These are phyloP conservation scores for Andrena flavipes DNA, from an alignment of 2,888 invertebrate genomes.

Conservation along the genomic window DNA sequence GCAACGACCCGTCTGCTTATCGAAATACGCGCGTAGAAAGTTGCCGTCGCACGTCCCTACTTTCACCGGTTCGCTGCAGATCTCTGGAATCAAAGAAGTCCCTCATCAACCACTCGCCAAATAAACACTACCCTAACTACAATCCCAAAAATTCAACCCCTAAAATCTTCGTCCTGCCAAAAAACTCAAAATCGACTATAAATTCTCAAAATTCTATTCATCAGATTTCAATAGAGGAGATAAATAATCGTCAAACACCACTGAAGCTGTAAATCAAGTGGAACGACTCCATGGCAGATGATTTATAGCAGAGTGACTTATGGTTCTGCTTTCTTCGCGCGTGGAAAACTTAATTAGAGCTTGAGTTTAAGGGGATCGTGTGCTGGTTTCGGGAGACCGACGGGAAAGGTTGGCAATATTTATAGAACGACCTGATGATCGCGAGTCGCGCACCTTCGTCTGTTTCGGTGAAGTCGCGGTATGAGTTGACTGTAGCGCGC, in stretches of 20 bases:
- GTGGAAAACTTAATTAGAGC: too few relatives aligned
- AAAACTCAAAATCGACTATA: not conserved
- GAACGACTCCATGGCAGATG: too few relatives aligned
- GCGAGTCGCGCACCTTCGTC: not conserved
- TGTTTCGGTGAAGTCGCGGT: not conserved
- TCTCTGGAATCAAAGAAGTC: constrained; percentile 68
- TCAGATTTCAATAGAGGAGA: too few relatives aligned
- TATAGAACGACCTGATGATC: not conserved
- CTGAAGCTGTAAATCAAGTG: too few relatives aligned
- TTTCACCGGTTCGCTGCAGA: constrained; percentile 79
- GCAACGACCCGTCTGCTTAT: constrained; percentile 89
- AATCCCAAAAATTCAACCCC: too few relatives aligned
- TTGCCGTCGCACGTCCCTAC: constrained; percentile 73
- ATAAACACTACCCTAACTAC: too few relatives aligned
- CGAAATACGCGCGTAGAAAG: constrained; percentile 87
- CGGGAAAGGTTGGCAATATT: not conserved
- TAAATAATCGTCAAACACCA: too few relatives aligned
- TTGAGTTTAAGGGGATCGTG: not conserved
- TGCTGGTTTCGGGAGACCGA: not conserved
- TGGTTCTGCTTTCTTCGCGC: too few relatives aligned
- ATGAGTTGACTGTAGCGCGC: not conserved
- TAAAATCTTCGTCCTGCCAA: too few relatives aligned
- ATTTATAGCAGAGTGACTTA: too few relatives aligned
- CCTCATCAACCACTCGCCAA: not conserved
- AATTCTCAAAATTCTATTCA: not conserved